Evolutionary conservation across 92 coral and sea anemone genomes (phyloP), one percentile per base, ranked within the genome.

Genomic region (Scolanthus callimorphus): DNA sequence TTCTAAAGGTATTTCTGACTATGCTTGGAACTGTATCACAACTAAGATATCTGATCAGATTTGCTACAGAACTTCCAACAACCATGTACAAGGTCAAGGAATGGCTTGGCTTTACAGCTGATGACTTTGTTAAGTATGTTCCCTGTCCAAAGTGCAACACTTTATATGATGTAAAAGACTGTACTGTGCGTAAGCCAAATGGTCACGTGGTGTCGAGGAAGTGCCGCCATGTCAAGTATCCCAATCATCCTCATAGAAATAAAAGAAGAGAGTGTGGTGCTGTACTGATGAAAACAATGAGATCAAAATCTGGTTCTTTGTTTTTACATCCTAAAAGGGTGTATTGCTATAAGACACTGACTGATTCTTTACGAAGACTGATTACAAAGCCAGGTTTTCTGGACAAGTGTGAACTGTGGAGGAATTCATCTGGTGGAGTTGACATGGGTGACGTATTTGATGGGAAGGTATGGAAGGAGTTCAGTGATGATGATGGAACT

Each of bases 391-490:
- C 62, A 1, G 31, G 63, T 8, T 56, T 67, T 20, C 25, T 67
- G 3, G 46, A 25, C 9, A 55, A 55, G 27, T 67, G 74, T 39
- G 55, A 67, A 55, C 4, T 20, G 27, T 51, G 62, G 48, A 27
- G 47, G 17, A 17, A 12, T 11, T 15, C 31, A 9, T 30, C 62
- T 46, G 27, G 26, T 20, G 39, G 39, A 12, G 39, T 26, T 3
- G 53, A 59, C 1, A 25, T 55, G 27, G 74, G 17, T 4, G 56
- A 67, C 43, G 37, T 45, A 12, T 67, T 15, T 47, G 65, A 67
- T 25, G 74, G 74, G 31, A 29, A 67, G 0, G 22, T 67, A 27
- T 67, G 65, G 74, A 67, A 56, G 6, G 74, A 56, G 15, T 67
- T 67, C 29, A 20, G 25, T 17, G 25, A 56, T 23, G 43, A 24